These are phyloP conservation scores for Xenus cinereus DNA, from an alignment of 2,113 vertebrate species.

Conservation along the genomic window DNA sequence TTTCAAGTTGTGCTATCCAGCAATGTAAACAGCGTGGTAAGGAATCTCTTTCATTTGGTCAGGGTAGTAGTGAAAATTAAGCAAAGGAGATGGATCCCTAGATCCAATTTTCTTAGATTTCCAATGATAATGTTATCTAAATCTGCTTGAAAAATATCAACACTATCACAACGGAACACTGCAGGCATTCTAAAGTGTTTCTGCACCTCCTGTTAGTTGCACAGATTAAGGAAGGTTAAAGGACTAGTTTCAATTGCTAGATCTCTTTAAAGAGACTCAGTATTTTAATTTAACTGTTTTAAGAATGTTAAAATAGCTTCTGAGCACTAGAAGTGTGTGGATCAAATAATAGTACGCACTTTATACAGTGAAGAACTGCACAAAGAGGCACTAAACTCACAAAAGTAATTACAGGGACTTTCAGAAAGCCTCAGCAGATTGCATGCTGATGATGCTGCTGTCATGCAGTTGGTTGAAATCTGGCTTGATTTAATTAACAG, in stretches of 20 bases:
- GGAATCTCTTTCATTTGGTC: neutral
- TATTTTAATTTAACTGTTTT: neutral
- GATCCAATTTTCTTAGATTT: neutral
- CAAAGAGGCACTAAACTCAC: neutral
- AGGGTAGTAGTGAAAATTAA: neutral
- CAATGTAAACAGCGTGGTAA: neutral
- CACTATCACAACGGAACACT: neutral
- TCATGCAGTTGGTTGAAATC: neutral
- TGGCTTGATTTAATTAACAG: constrained; percentile 7
- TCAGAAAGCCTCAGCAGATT: neutral
- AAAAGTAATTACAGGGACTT: neutral
- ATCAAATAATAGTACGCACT: neutral
- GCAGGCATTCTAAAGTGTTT: neutral
- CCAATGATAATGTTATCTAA: neutral
- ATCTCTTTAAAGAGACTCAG: neutral
- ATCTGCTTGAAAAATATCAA: neutral
- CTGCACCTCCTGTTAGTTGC: neutral
- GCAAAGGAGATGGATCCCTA: neutral
- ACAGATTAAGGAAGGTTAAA: neutral
- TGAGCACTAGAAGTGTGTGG: neutral
- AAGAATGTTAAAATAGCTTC: neutral
- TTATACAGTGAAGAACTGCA: neutral
- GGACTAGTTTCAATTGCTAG: neutral
- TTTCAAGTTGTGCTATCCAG: neutral
- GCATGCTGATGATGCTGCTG: neutral